Conservation (phyloP, 2,113 vertebrate species). For the Neolamprologus modestus region DNA sequence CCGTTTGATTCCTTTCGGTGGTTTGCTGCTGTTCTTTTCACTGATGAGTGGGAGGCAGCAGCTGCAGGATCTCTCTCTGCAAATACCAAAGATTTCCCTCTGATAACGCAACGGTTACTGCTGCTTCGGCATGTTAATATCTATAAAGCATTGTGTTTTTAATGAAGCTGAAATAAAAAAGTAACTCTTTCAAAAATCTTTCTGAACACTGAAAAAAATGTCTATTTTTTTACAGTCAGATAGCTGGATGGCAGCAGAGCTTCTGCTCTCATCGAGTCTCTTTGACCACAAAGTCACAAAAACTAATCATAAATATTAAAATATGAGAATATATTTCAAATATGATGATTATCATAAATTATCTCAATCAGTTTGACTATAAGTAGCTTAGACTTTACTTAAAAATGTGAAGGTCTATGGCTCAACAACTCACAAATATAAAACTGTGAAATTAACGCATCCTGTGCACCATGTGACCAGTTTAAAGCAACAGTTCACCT, state of each 20-base stretch:
- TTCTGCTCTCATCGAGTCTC: neutral
- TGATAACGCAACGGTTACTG: neutral
- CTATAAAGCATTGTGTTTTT: rapidly evolving
- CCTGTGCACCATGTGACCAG: neutral
- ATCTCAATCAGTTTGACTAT: neutral
- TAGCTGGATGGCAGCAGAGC: neutral
- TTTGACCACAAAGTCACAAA: rapidly evolving
- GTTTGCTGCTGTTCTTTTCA: neutral
- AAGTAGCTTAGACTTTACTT: rapidly evolving
- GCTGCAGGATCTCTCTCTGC: neutral
- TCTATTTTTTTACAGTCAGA: neutral
- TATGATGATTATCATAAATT: neutral
- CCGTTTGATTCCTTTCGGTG: neutral
- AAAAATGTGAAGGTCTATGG: neutral
- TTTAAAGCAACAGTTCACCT: neutral
- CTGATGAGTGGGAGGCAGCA: neutral
- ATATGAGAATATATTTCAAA: neutral
- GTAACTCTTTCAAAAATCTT: neutral
- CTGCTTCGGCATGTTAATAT: neutral
- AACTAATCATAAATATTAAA: neutral
- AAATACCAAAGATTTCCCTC: neutral
- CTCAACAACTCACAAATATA: rapidly evolving
- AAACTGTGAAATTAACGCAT: rapidly evolving
- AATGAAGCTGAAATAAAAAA: neutral
- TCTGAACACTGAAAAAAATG: rapidly evolving